Evolutionary conservation across 1,140 invertebrate genomes (phyloP), one percentile per base, ranked within the genome.

Genomic region (Delia radicum): DNA sequence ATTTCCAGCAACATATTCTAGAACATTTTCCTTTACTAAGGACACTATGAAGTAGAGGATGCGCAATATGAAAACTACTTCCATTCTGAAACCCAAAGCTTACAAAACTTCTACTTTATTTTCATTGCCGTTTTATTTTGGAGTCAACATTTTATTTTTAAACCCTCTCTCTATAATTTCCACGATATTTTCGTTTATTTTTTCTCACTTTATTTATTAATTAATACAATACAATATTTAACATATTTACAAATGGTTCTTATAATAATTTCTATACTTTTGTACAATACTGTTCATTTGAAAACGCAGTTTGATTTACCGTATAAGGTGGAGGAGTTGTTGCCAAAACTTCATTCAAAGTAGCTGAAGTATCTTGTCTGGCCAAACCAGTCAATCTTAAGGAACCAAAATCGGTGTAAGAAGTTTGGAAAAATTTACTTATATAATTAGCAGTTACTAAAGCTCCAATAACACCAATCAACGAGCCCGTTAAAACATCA

Each of bases 321-420:
- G 74, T 80, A 37, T 83, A 85, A 0, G 83, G 82, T 0, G 83
- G 83, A 7, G 83, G 81, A 0, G 83, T 85, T 1, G 29, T n/a
- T 0, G 81, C 80, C 2, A 85, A 79, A 12, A 82, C 82, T 71
- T 84, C 83, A 31, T 84, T 79, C 4, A 85, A 75, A 3, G 81
- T 85, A 13, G 80, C 80, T 24, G 82, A 78, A 0, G 82, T 85
- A 55, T 83, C 75, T 76, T 85, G 78, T 2, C 81, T 55, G 5
- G 81, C 21, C 73, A 84, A 69, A 1, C 78, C 29, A 0, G 67
- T 63, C 2, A 63, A 46, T 5, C 74, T 27, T 33, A 69, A 33
- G 3, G 29, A 7, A 21, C 24, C 18, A 29, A 21, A 21, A 55
- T 21, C 37, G 3, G 18, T 12, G 27, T 33, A 37, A 2, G 29